Percentiles rank a stretch among this genome's conserved stretches.
Evolutionary conservation across 2,888 invertebrate genomes (phyloP).

Genomic region (Aphrophora alni): DNA sequence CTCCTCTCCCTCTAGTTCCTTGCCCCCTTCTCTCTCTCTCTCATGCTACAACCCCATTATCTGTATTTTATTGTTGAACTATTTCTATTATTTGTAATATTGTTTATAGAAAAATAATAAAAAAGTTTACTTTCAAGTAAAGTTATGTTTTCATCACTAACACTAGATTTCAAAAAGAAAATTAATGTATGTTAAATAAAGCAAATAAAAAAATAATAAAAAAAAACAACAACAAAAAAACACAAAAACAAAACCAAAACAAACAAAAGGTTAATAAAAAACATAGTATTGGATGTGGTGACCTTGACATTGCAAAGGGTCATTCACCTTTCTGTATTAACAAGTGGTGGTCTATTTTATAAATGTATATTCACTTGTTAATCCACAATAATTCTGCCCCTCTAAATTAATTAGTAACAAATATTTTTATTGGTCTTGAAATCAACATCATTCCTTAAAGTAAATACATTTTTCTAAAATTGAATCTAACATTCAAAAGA

Average conservation of each 20-base stretch:
- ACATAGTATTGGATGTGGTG: background rate
- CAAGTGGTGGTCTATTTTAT: background rate
- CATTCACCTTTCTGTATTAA: background rate
- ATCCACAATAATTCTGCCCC: too few species aligned
- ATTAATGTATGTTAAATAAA: background rate
- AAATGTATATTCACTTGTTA: background rate
- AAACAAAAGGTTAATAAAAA: background rate
- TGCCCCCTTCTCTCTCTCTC: conserved; percentile 9
- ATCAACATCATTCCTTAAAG: background rate
- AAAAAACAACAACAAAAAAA: background rate
- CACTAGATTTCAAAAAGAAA: background rate
- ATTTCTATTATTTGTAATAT: conserved; percentile 39
- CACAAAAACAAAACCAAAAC: background rate
- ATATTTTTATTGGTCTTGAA: background rate
- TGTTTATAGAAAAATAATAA: conserved; percentile 36
- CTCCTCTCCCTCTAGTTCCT: background rate
- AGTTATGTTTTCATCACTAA: background rate
- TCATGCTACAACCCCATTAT: background rate
- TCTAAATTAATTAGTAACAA: too few species aligned
- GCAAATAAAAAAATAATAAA: background rate
- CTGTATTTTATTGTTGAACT: conserved; percentile 32
- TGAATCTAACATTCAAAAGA: too few species aligned
- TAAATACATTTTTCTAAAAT: too few species aligned
- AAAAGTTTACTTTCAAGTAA: conserved; percentile 29
- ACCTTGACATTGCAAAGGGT: background rate